These are phyloP conservation scores for Colistium nudipinnis DNA, from an alignment of 2,113 vertebrate species.

Conservation along the genomic window DNA sequence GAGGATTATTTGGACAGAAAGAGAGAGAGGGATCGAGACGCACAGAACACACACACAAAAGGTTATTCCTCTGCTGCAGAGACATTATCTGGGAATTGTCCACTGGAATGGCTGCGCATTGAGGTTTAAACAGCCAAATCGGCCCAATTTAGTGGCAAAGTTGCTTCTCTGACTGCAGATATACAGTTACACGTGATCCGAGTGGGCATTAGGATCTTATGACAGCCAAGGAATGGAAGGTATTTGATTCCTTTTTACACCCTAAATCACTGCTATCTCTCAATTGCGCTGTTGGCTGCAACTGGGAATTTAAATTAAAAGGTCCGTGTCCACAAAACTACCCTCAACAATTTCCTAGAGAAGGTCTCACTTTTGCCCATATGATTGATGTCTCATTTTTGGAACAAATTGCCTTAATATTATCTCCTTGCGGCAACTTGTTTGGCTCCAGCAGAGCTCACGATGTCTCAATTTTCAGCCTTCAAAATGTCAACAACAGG, in stretches of 20 bases:
- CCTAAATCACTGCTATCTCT: conserved; percentile 43
- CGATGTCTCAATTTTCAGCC: conserved; percentile 19
- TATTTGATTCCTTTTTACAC: conserved; percentile 32
- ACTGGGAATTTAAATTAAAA: conserved; percentile 37
- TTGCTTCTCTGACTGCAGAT: conserved; percentile 23
- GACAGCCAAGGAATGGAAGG: conserved; percentile 43
- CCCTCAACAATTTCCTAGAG: conserved; percentile 11
- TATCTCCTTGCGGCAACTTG: conserved; percentile 42
- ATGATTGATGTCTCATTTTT: conserved; percentile 30
- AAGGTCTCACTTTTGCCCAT: conserved; percentile 30
- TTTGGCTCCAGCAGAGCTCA: conserved; percentile 12
- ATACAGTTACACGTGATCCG: conserved; percentile 34
- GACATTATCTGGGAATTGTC: conserved; percentile 42
- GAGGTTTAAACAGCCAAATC: conserved; percentile 15
- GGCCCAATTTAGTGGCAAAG: conserved; percentile 5
- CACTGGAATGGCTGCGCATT: conserved; percentile 10
- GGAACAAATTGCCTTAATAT: conserved; percentile 32
- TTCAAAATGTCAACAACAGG: conserved; percentile 54
- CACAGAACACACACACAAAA: conserved; percentile 16
- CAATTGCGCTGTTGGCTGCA: conserved; percentile 26
- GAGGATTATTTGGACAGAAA: conserved; percentile 66
- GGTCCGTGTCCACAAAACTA: conserved; percentile 34
- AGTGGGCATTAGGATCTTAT: conserved; percentile 31
- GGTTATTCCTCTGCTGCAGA: conserved; percentile 40
- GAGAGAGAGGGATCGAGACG: conserved; percentile 10